Conservation (phyloP, 2,888 invertebrate species). For the Drosophila prolongata region DNA sequence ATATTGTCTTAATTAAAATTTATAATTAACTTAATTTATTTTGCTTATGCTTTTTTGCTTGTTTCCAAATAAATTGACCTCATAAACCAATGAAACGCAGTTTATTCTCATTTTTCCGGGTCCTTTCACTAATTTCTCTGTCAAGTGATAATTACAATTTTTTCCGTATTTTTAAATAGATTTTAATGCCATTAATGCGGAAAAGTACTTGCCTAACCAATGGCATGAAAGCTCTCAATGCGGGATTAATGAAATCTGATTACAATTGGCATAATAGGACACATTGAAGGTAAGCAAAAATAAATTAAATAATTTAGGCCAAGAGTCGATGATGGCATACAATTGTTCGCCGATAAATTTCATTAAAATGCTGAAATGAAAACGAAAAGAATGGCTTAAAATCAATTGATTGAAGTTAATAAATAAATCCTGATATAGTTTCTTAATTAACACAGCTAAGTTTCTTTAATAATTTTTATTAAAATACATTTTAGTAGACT, state of each 20-base stretch:
- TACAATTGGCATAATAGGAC: slow-evolving; percentile 30
- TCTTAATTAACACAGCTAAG: background rate
- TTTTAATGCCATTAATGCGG: slow-evolving; percentile 28
- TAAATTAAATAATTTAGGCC: slow-evolving; percentile 27
- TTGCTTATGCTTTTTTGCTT: background rate
- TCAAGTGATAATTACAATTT: slow-evolving; percentile 23
- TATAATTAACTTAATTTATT: background rate
- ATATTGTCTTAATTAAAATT: background rate
- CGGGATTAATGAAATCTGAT: slow-evolving; percentile 39
- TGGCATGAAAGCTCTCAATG: slow-evolving; percentile 29
- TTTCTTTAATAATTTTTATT: too few species aligned
- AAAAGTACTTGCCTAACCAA: slow-evolving; percentile 35
- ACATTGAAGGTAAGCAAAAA: slow-evolving; percentile 6
- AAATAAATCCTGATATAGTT: background rate
- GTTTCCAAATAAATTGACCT: background rate
- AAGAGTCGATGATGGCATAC: slow-evolving; percentile 17
- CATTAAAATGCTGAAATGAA: background rate
- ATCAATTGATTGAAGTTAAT: background rate
- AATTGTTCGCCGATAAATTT: slow-evolving; percentile 7
- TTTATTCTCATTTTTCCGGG: slow-evolving; percentile 22
- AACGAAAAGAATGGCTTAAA: background rate
- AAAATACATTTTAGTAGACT: too few species aligned
- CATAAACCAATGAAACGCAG: background rate
- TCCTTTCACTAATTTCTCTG: slow-evolving; percentile 17
- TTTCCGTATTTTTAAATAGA: slow-evolving; percentile 11